Base-by-base conservation (phyloP, 2,888 invertebrate species). In the Campoplex nolae region DNA sequence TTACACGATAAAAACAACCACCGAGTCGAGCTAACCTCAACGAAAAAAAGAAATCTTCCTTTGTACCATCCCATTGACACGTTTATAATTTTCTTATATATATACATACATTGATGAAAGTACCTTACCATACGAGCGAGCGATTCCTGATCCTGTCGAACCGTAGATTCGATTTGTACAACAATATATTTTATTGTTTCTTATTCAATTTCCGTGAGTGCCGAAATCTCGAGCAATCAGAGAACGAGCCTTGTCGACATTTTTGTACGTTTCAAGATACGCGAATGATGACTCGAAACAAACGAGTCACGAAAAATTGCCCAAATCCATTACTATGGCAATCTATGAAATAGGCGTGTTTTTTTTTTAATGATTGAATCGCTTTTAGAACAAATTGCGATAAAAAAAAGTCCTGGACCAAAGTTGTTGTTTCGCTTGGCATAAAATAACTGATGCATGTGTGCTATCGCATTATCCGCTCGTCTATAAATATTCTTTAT, bases 201-300 rank as follows among this genome's bases (percentile, higher is more conserved):
- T 65, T 65, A 65, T 84, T 84, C 81, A 84, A 87, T 87, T 84
- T 45, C 78, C 74, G 58, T 62, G 81, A 87, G 84, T 84, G 84
- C 84, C 16, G 84, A 70, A 70, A 75, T 18, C 48, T 16, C 62
- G 70, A 28, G 74, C 75, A 75, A 82, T 67, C 67, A 54, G 56
- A 45, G 16, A n/a, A 68, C 82, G 42, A 11, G 68, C 54, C 67
- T 75, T 32, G 67, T 54, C 32, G 58, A 11, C n/a, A 18, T 48
- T 56, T 56, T 23, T 9, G 9, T 56, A 11, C 23, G 23, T 6
- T 56, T 56, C 9, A 23, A 23, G 2, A n/a, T 56, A 4, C 9
- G 9, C 13, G 45, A 70, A 48, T 48, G 16, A 70, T 70, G 28
- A 70, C 28, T 48, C 9, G 13, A 45, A 48, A 48, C 13, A 45